Percentiles rank a stretch among this genome's conserved stretches.
Conservation (phyloP, 2,888 invertebrate genomes). For the Microchrysa polita region DNA sequence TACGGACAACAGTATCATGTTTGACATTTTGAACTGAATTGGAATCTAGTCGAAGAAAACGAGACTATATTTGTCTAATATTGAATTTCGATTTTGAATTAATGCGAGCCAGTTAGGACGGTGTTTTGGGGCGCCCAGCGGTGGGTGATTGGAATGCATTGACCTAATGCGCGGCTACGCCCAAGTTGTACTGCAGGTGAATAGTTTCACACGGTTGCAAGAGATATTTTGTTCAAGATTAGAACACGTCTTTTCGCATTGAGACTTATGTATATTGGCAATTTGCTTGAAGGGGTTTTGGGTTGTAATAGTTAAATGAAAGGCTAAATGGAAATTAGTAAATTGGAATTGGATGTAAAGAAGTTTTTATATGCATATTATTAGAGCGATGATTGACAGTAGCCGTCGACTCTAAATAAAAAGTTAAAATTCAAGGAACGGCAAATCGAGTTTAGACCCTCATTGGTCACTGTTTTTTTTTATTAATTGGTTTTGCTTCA, state of each 20-base stretch:
- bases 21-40: slow-evolving; percentile 46
- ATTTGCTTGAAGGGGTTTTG: background rate
- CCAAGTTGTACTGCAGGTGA: slow-evolving; percentile 35
- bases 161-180: slow-evolving; percentile 34
- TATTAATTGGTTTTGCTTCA: too few relatives aligned
- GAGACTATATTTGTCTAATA: slow-evolving; percentile 16
- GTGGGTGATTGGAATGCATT: slow-evolving; percentile 28
- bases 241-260: background rate
- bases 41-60: too few relatives aligned
- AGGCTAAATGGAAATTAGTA: too few relatives aligned
- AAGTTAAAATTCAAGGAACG: too few relatives aligned
- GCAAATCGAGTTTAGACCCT: too few relatives aligned
- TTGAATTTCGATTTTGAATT: slow-evolving; percentile 22
- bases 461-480: too few relatives aligned
- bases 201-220: slow-evolving; percentile 29
- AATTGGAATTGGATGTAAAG: too few relatives aligned
- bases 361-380: too few relatives aligned
- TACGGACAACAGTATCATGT: slow-evolving; percentile 39
- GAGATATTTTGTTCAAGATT: slow-evolving; percentile 11
- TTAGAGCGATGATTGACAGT: too few relatives aligned
- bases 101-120: background rate
- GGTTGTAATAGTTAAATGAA: background rate
- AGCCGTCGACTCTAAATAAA: too few relatives aligned
- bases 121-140: background rate
- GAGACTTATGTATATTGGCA: slow-evolving; percentile 7